These are phyloP conservation scores for Anguilla megastoma DNA, from an alignment of 2,797 vertebrate species.

Conservation along the genomic window DNA sequence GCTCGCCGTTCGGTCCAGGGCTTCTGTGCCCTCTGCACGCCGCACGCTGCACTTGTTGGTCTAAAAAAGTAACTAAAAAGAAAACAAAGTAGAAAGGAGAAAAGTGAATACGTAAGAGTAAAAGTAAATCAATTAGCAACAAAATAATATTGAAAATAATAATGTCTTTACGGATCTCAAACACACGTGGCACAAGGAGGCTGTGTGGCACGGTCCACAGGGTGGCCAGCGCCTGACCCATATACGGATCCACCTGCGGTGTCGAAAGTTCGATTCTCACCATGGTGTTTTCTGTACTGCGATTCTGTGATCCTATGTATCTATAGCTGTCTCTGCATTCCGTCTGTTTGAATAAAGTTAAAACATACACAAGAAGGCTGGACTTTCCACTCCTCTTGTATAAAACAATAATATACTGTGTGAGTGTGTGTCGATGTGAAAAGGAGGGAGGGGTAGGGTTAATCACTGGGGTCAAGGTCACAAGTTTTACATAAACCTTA, in stretches of 20 bases:
- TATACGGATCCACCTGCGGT: too few species aligned
- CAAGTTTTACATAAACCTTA: not conserved
- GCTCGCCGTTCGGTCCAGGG: conserved; percentile 44
- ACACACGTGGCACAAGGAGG: not conserved
- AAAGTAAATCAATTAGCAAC: not conserved
- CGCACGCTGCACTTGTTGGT: conserved; percentile 50
- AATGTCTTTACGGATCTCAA: not conserved
- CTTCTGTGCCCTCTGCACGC: conserved; percentile 58
- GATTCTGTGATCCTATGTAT: too few species aligned
- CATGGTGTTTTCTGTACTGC: not conserved
- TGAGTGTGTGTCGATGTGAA: not conserved
- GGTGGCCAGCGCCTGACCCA: too few species aligned
- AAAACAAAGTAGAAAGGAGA: not conserved
- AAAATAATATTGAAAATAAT: not conserved
- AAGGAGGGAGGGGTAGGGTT: not conserved
- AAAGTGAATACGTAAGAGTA: not conserved
- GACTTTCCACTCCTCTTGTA: not conserved
- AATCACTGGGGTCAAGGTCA: not conserved
- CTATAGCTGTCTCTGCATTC: not conserved
- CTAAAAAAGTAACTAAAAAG: conserved; percentile 55
- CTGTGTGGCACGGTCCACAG: not conserved
- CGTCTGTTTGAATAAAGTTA: not conserved
- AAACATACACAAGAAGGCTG: not conserved
- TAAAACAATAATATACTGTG: not conserved
- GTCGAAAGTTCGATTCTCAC: not conserved